phyloP scores from a whole-genome alignment of 2,888 invertebrate genomes.

The Eupithecia dodoneata region DNA sequence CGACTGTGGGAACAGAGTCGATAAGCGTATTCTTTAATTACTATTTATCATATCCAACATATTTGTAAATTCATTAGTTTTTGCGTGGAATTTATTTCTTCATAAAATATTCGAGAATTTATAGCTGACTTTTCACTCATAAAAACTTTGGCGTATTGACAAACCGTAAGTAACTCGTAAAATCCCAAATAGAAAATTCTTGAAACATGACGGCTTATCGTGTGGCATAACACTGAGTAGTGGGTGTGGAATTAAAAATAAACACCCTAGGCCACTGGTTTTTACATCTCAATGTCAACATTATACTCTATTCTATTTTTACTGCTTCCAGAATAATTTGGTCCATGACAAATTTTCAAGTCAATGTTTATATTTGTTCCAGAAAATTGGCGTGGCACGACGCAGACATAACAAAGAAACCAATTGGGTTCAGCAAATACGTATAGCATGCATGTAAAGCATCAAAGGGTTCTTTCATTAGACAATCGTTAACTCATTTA shows the following conservation, averaged over 20 bases:
- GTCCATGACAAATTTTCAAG: conserved; percentile 33
- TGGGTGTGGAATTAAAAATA: conserved; percentile 78
- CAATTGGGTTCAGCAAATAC: not conserved
- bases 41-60: not conserved
- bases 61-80: not conserved
- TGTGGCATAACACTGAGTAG: conserved; percentile 55
- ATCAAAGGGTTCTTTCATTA: not conserved
- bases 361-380: conserved; percentile 20
- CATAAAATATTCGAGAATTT: not conserved
- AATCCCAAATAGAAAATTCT: conserved; percentile 71
- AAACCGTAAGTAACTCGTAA: conserved; percentile 55
- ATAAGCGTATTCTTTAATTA: not conserved
- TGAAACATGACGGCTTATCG: conserved; percentile 58
- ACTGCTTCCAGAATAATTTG: conserved; percentile 40
- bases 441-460: not conserved
- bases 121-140: conserved; percentile 2
- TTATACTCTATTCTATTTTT: conserved; percentile 58
- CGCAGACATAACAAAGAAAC: not conserved
- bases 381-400: conserved; percentile 15
- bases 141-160: conserved; percentile 49
- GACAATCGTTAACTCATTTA: not conserved
- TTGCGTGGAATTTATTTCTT: not conserved
- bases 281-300: conserved; percentile 75
- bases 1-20: conserved; percentile 37
- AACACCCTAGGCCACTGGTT: conserved; percentile 67